A percentile compares a stretch with the other conserved stretches of the same genome.
Evolutionary conservation across 2,113 vertebrate genomes (phyloP).

Genomic region (Tetrao urogallus): DNA sequence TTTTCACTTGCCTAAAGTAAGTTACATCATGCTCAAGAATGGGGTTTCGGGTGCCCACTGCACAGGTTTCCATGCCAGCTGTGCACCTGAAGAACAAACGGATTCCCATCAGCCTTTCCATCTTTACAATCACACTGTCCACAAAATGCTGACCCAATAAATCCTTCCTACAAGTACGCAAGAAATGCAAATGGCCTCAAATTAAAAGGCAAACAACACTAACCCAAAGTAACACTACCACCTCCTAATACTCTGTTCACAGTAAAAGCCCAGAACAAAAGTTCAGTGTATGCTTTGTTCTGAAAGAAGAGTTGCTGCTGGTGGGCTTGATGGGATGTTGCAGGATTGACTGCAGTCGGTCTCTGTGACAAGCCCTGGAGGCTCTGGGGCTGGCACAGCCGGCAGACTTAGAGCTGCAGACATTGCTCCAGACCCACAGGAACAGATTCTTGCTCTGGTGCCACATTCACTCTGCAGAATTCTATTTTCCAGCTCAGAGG

Average conservation of each 20-base stretch:
- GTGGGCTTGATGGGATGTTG: background rate
- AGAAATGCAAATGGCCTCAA: background rate
- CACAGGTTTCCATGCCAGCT: background rate
- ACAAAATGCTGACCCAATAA: background rate
- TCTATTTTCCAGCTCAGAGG: background rate
- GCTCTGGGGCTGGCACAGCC: background rate
- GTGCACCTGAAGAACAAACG: background rate
- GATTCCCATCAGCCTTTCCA: background rate
- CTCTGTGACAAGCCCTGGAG: background rate
- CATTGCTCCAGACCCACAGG: background rate
- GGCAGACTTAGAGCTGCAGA: background rate
- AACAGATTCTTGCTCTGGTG: background rate
- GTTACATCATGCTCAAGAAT: background rate
- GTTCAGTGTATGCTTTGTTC: background rate
- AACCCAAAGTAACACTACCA: background rate
- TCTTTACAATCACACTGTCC: background rate
- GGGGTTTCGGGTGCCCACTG: background rate
- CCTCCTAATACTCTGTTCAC: background rate
- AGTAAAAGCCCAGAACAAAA: background rate
- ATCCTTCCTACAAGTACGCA: background rate
- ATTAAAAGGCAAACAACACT: background rate
- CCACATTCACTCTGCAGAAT: background rate
- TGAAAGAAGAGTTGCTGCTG: background rate
- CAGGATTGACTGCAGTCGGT: background rate
- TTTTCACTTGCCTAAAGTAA: slow-evolving; percentile 4